Evolutionary conservation across 2,888 invertebrate genomes (phyloP), one percentile per base, ranked within the genome.

Genomic region (Itoplectis maculator): DNA sequence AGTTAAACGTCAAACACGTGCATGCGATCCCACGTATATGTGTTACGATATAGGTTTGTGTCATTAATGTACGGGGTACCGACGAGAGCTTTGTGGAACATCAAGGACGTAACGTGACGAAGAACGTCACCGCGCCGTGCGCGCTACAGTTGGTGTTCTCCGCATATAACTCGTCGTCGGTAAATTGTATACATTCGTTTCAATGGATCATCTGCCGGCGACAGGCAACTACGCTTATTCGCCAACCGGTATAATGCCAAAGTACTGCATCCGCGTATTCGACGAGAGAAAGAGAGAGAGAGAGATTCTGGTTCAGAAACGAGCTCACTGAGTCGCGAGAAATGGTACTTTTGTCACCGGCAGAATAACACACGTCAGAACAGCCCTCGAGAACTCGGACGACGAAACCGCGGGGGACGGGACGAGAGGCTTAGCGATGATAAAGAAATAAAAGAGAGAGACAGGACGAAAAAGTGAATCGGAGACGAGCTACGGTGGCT

Each of bases 161-260:
- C 65, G 74, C 65, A 45, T n/a, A 65, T 68, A 56, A 70, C 35
- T 63, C 69, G 47, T 80, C 61, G 42, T 49, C 42, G 42, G 47
- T 77, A 68, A 40, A 81, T 81, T 72, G 75, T 75, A 59, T 79
- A 47, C 65, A 85, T 87, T 87, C 84, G 84, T 89, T 89, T 88
- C 87, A 87, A 89, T 89, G 89, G 87, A 88, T 90, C 88, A 86
- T 90, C 90, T 90, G 90, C 85, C 81, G 85, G 81, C 87, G 90
- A 90, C 90, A 90, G 88, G 77, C 81, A 66, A 74, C 83, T 63
- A n/a, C 83, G 59, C 63, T 40, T 49, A 56, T 40, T 54, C 65
- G 29, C 29, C 59, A 69, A 35, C n/a, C 15, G 20, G 47, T 54
- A 68, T 59, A 61, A 68, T 59, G 40, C 47, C 59, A 68, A 7